Conservation (phyloP, 2,113 vertebrate species). For the Callipepla squamata region DNA sequence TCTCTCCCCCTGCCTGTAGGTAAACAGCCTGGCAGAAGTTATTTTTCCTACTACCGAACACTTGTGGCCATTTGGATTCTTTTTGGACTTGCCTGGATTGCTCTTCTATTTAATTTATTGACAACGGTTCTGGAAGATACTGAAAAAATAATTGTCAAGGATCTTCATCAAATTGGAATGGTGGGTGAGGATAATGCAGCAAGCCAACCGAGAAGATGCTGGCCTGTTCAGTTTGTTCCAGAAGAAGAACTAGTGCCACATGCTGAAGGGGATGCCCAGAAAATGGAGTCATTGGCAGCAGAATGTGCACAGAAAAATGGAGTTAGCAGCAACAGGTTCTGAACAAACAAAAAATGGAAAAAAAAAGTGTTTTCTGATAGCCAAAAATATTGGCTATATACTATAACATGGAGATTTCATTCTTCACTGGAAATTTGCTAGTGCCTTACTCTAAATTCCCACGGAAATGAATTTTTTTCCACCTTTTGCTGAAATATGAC, state of each 20-base stretch:
- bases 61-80: constrained; percentile 72
- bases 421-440: neutral
- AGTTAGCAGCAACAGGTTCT: neutral
- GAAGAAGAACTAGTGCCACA: neutral
- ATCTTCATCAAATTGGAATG: constrained; percentile 59
- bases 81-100: constrained; percentile 77
- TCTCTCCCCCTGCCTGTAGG: constrained; percentile 40
- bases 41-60: constrained; percentile 46
- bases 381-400: neutral
- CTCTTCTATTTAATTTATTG: constrained; percentile 76
- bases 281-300: neutral
- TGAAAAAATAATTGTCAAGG: constrained; percentile 68
- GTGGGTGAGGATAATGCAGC: constrained; percentile 16
- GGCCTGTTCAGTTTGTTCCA: neutral
- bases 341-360: neutral
- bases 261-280: neutral
- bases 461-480: constrained; percentile 1
- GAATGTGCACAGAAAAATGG: neutral
- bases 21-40: constrained; percentile 37
- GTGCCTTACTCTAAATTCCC: neutral
- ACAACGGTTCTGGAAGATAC: constrained; percentile 67
- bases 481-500: neutral
- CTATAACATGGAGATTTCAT: neutral
- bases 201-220: constrained; percentile 5
- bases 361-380: neutral